phyloP scores from a whole-genome alignment of 2,888 invertebrate genomes.

The Exephanes ischioxanthus region DNA sequence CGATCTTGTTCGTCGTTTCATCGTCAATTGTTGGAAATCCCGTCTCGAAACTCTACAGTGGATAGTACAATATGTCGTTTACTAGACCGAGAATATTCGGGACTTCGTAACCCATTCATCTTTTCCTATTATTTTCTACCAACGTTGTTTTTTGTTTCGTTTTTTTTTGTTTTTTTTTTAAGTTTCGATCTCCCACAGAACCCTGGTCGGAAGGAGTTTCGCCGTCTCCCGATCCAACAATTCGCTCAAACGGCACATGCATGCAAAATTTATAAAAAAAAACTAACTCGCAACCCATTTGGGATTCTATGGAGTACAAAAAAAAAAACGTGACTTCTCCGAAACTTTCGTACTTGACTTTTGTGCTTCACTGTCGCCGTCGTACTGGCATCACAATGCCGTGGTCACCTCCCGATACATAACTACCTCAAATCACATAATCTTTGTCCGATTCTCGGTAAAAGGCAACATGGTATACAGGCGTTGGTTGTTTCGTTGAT shows the following conservation, averaged over 20 bases:
- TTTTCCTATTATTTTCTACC: neutral
- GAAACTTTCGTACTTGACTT: neutral
- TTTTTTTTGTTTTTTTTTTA: too few relatives aligned
- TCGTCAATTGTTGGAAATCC: conserved; percentile 64
- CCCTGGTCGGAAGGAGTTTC: too few relatives aligned
- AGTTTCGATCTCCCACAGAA: too few relatives aligned
- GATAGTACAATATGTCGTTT: conserved; percentile 37
- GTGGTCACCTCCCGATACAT: neutral
- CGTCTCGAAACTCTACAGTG: conserved; percentile 33
- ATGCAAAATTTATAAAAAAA: too few relatives aligned
- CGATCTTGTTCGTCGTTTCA: conserved; percentile 47
- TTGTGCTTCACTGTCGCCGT: neutral
- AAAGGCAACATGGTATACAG: conserved; percentile 35
- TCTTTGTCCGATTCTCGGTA: conserved; percentile 57
- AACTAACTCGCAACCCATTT: too few relatives aligned
- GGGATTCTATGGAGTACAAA: too few relatives aligned
- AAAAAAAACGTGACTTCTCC: too few relatives aligned
- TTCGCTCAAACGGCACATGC: too few relatives aligned
- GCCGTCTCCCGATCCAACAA: too few relatives aligned
- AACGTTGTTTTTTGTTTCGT: too few relatives aligned
- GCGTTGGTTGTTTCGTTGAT: conserved; percentile 49
- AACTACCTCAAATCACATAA: conserved; percentile 37
- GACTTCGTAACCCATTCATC: too few relatives aligned
- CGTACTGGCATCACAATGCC: neutral
- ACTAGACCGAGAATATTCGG: neutral